Conservation (phyloP, 2,113 vertebrate genomes). For the Tachysurus vachellii region DNA sequence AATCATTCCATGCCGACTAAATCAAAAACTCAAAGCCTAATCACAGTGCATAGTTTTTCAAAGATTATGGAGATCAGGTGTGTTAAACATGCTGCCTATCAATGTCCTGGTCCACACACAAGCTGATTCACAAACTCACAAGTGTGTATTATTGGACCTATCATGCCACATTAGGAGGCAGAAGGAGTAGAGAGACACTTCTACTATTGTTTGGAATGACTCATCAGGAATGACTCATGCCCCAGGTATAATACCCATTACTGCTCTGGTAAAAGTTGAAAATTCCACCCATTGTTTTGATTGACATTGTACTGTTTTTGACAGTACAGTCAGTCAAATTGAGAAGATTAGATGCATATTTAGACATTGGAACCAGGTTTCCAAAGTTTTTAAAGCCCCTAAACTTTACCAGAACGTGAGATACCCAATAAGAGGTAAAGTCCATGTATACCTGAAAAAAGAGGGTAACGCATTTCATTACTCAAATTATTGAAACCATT, state of each 20-base stretch:
- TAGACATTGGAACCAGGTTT: not conserved
- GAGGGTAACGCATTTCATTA: not conserved
- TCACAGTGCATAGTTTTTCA: not conserved
- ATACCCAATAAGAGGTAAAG: not conserved
- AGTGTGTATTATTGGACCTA: constrained; percentile 51
- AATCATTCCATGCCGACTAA: not conserved
- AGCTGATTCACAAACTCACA: constrained; percentile 50
- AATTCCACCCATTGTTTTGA: not conserved
- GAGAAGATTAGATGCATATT: not conserved
- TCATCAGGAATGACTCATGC: constrained; percentile 47
- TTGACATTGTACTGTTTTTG: not conserved
- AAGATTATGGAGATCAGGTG: not conserved
- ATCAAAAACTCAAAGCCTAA: not conserved
- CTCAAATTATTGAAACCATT: not conserved
- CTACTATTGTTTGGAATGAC: constrained; percentile 32
- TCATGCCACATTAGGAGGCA: constrained; percentile 44
- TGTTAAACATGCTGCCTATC: not conserved
- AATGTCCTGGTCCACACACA: not conserved
- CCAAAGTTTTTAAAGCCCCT: not conserved
- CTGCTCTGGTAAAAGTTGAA: not conserved
- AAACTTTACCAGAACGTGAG: not conserved
- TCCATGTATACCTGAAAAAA: not conserved
- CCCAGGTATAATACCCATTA: not conserved
- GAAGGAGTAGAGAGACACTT: constrained; percentile 24
- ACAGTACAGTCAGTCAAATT: not conserved